These are phyloP conservation scores for Caenorhabditis remanei DNA, from an alignment of 1,140 invertebrate species.

Conservation along the genomic window DNA sequence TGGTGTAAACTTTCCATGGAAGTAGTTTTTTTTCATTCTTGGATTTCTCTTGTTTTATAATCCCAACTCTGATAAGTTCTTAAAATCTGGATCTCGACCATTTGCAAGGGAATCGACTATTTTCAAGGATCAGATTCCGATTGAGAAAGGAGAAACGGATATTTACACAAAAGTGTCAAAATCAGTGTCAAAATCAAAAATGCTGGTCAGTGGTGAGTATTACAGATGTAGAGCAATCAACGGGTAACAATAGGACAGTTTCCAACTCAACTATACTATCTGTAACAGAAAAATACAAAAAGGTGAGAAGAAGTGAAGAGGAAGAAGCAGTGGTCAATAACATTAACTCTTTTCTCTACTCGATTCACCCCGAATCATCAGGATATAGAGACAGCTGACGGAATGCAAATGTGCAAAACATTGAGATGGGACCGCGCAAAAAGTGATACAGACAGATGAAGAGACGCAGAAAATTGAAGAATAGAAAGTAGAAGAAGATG, in stretches of 20 bases:
- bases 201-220: background rate
- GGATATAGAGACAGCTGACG: conserved; percentile 20
- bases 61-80: too few relatives aligned
- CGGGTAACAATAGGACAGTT: too few relatives aligned
- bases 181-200: background rate
- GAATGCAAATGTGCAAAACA: conserved; percentile 53
- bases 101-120: too few relatives aligned
- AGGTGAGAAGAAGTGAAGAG: background rate
- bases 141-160: background rate
- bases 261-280: background rate
- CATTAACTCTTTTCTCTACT: conserved; percentile 42
- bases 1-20: too few relatives aligned
- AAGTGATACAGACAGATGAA: conserved; percentile 28
- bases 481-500: background rate
- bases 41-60: too few relatives aligned
- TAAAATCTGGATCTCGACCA: too few relatives aligned
- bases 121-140: too few relatives aligned
- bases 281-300: background rate
- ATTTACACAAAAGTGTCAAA: conserved; percentile 19
- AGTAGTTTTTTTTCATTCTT: too few relatives aligned
- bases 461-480: conserved; percentile 31
- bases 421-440: conserved; percentile 46
- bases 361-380: background rate
- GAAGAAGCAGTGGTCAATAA: background rate
- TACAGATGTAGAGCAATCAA: background rate